phyloP scores from a whole-genome alignment of 2,797 vertebrate genomes.

The Enteromius afrohamiltoni region DNA sequence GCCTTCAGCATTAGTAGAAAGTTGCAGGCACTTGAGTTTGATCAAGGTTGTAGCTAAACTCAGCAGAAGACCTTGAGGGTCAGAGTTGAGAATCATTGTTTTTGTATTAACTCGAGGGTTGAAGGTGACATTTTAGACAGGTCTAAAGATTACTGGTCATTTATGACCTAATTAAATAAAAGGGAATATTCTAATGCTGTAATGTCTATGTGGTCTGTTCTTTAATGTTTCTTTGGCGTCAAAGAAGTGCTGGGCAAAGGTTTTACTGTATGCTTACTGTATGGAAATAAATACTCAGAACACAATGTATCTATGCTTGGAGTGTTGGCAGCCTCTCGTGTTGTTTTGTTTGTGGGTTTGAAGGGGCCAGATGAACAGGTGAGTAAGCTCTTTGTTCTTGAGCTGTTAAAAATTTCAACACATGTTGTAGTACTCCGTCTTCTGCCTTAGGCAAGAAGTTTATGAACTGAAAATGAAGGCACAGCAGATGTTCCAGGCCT shows the following conservation, averaged over 20 bases:
- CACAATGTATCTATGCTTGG: constrained; percentile 26
- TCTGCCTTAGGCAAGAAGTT: constrained; percentile 52
- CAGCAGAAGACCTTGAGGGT: not conserved
- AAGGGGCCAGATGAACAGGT: constrained; percentile 42
- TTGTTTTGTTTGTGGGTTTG: constrained; percentile 27
- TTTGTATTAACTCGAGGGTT: not conserved
- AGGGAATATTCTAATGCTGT: not conserved
- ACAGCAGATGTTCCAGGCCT: constrained; percentile 51
- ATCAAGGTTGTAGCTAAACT: not conserved
- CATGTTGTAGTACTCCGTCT: constrained; percentile 47
- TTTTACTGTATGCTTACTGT: constrained; percentile 43
- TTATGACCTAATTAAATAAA: not conserved
- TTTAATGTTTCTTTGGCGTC: not conserved
- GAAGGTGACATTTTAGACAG: not conserved
- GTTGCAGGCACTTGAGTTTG: not conserved
- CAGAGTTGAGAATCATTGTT: not conserved
- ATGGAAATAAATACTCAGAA: constrained; percentile 20
- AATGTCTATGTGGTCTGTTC: not conserved
- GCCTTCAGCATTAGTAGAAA: not conserved
- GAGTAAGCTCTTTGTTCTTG: constrained; percentile 42
- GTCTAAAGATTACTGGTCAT: not conserved
- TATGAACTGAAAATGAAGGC: constrained; percentile 51
- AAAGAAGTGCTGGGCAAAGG: constrained; percentile 1
- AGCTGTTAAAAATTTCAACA: constrained; percentile 54
- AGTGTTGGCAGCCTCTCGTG: constrained; percentile 37